phyloP scores from a whole-genome alignment of 2,888 invertebrate genomes.

The Agrochola lota region DNA sequence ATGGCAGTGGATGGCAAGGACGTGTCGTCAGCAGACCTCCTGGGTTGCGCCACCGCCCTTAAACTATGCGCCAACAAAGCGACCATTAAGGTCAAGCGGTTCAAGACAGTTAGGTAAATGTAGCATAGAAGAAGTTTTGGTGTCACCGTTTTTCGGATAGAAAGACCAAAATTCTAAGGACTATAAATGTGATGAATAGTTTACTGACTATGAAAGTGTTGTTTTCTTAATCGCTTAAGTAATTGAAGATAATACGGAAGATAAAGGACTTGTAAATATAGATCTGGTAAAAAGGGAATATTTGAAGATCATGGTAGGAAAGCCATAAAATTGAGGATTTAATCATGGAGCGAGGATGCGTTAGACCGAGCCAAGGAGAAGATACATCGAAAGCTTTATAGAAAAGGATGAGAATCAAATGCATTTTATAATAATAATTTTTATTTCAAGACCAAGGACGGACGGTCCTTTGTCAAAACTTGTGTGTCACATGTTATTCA shows the following conservation, averaged over 20 bases:
- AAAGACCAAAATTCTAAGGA: constrained; percentile 37
- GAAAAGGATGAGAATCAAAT: not conserved
- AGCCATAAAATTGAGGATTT: not conserved
- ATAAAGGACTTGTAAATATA: constrained; percentile 26
- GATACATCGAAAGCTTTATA: constrained; percentile 14
- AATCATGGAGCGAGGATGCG: not conserved
- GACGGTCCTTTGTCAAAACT: not conserved
- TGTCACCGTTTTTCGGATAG: constrained; percentile 53
- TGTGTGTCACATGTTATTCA: constrained; percentile 39
- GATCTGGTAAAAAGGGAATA: constrained; percentile 30
- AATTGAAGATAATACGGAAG: not conserved
- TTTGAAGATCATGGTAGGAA: constrained; percentile 5
- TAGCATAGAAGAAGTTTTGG: constrained; percentile 45
- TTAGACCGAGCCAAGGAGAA: constrained; percentile 7
- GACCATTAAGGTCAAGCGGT: constrained; percentile 95
- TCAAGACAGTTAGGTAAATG: constrained; percentile 92
- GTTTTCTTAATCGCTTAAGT: constrained; percentile 28
- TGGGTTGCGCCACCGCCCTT: constrained; percentile 96
- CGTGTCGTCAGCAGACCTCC: constrained; percentile 93
- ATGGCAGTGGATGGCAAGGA: constrained; percentile 97
- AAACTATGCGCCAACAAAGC: constrained; percentile 96
- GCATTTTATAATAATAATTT: constrained; percentile 17
- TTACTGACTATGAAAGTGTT: constrained; percentile 42
- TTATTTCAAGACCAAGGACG: not conserved
- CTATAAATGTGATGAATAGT: constrained; percentile 44